These are phyloP conservation scores for Drosophila ambigua DNA, from an alignment of 1,140 invertebrate species.

Conservation along the genomic window DNA sequence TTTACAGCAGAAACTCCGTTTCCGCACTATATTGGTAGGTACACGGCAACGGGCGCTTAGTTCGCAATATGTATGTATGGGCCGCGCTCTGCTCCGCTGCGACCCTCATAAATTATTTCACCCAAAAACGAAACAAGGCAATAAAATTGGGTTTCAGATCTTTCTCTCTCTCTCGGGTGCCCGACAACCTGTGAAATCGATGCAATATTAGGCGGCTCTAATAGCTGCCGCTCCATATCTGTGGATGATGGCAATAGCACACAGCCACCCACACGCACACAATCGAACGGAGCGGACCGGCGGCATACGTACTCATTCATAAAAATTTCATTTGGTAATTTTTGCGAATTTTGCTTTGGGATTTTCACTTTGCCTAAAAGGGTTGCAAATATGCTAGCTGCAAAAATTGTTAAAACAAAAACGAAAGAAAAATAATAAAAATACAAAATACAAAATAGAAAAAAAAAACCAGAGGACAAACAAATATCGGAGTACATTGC, in stretches of 20 bases:
- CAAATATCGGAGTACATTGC: too few relatives aligned
- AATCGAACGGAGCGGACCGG: not conserved
- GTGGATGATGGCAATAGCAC: too few relatives aligned
- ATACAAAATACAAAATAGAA: not conserved
- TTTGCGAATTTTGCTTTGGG: conserved; percentile 38
- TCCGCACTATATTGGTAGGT: not conserved
- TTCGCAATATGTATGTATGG: conserved; percentile 30
- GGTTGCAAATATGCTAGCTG: conserved; percentile 47
- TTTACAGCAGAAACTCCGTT: conserved; percentile 50
- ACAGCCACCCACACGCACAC: not conserved
- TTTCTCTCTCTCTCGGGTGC: not conserved
- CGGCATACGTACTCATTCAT: conserved; percentile 17
- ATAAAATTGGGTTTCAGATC: conserved; percentile 25
- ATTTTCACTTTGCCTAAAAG: conserved; percentile 51
- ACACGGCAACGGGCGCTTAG: conserved; percentile 36
- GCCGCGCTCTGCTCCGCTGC: not conserved
- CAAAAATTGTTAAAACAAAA: conserved; percentile 9
- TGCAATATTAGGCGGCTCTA: conserved; percentile 47
- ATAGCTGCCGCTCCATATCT: conserved; percentile 27
- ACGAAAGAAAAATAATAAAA: not conserved
- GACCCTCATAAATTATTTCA: conserved; percentile 73
- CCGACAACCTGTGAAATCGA: conserved; percentile 46
- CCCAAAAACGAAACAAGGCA: conserved; percentile 28
- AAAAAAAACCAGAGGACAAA: not conserved
- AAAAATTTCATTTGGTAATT: conserved; percentile 62